Evolutionary conservation across 2,797 vertebrate species (phyloP), one percentile per base, ranked within the genome.

Genomic region (Dipus sagitta): DNA sequence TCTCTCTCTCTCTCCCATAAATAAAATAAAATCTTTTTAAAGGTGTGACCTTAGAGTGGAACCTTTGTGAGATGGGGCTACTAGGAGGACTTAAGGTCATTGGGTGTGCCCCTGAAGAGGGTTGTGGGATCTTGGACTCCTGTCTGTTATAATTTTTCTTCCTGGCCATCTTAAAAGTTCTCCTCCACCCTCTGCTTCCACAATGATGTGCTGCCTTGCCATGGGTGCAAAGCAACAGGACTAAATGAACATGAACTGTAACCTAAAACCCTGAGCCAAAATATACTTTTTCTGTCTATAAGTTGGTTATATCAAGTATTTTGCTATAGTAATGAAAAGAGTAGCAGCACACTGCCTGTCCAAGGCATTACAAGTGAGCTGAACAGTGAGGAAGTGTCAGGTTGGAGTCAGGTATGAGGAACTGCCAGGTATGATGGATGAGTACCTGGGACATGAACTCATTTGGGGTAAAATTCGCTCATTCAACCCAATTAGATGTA

Each of bases 341-440:
- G 30, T 13, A 67, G 3, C 42, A 18, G 6, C 5, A 2, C 2
- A 14, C 12, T 13, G 30, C 28, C n/a, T 3, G 1, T 13, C 15
- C 9, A 13, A 1, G 24, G 4, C 17, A 52, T 28, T 23, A 15
- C 23, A 1, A 6, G 47, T 18, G 21, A 84, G n/a, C 10, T 54
- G 21, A 79, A 34, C 60, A 15, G 28, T 1, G 1, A 1, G 26
- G 12, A 78, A 60, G 42, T 3, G 2, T 38, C 12, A 11, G 0
- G 17, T 23, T 11, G 18, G 58, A 47, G 9, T 42, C 72, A 4
- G 24, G 60, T 28, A 34, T 47, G 18, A 47, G 47, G 47, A 47
- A 47, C 3, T 32, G 3, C 71, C 60, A 34, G 15, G 3, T 17
- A 4, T 14, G n/a, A 9, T 47, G 6, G 32, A 13, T 10, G 10